Evolutionary conservation across 2,888 invertebrate species (phyloP).

Genomic region (Stenoptilia bipunctidactyla): DNA sequence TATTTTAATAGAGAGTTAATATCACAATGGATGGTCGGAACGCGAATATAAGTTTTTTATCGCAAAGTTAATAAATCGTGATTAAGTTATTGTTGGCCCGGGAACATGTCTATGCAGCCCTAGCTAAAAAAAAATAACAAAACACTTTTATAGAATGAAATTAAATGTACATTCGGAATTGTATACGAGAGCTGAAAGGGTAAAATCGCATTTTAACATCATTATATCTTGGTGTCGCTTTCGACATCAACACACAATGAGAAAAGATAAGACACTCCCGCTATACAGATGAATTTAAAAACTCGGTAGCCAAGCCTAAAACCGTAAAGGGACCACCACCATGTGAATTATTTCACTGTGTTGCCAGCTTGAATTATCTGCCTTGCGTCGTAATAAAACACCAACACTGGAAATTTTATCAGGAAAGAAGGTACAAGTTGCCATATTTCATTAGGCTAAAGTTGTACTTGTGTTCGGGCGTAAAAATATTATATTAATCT

Average conservation of each 20-base stretch:
- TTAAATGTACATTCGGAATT: too few relatives aligned
- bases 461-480: constrained; percentile 43
- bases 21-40: constrained; percentile 33
- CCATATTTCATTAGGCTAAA: constrained; percentile 61
- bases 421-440: constrained; percentile 52
- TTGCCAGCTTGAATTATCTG: constrained; percentile 54
- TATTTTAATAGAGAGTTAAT: constrained; percentile 53
- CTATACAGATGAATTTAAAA: constrained; percentile 24
- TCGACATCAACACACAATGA: not conserved
- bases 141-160: too few relatives aligned
- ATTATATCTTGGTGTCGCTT: not conserved
- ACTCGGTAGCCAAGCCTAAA: constrained; percentile 43
- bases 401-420: constrained; percentile 57
- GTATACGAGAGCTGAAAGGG: too few relatives aligned
- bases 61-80: constrained; percentile 23
- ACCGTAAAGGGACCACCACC: constrained; percentile 41
- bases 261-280: constrained; percentile 3
- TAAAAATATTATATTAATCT: constrained; percentile 63
- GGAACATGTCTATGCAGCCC: too few relatives aligned
- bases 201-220: too few relatives aligned
- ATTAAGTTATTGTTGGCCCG: constrained; percentile 20
- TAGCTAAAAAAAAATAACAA: too few relatives aligned
- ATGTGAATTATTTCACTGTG: constrained; percentile 58
- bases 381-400: constrained; percentile 56
- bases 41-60: constrained; percentile 29